These are phyloP conservation scores for Charaxes varanes DNA, from an alignment of 1,140 invertebrate genomes.

Conservation along the genomic window DNA sequence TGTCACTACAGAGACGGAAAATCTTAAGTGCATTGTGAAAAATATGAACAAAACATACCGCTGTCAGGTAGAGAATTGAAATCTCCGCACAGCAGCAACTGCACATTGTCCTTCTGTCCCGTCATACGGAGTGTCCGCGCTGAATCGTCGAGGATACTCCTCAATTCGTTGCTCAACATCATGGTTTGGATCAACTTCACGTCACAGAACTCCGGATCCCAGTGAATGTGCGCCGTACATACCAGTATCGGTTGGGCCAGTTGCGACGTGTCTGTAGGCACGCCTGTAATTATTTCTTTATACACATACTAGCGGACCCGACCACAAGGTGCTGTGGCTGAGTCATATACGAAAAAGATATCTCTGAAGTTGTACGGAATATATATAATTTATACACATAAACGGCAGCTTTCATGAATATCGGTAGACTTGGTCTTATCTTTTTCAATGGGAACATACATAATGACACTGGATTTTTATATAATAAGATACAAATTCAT, in stretches of 20 bases:
- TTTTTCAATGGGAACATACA: too few relatives aligned
- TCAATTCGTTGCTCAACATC: constrained; percentile 97
- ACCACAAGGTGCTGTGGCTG: too few relatives aligned
- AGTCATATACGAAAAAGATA: too few relatives aligned
- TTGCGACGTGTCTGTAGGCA: constrained; percentile 83
- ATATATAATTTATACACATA: too few relatives aligned
- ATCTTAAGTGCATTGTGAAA: too few relatives aligned
- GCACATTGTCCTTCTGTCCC: constrained; percentile 86
- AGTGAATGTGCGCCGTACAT: constrained; percentile 99
- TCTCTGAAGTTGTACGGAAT: too few relatives aligned
- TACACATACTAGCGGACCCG: too few relatives aligned
- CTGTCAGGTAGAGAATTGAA: constrained; percentile 99
- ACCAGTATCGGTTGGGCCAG: constrained; percentile 92
- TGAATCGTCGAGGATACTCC: constrained; percentile 88
- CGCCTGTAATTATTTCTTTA: constrained; percentile 62
- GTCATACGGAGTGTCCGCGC: constrained; percentile 73
- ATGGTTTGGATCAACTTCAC: constrained; percentile 99
- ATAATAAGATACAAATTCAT: too few relatives aligned
- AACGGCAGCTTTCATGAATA: too few relatives aligned
- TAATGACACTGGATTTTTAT: too few relatives aligned
- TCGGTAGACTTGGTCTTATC: too few relatives aligned
- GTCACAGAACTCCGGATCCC: constrained; percentile 99
- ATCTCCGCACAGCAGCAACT: constrained; percentile 97
- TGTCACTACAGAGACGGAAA: too few relatives aligned
- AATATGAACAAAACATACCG: constrained; percentile 73